Evolutionary conservation across 2,113 vertebrate species (phyloP).

Genomic region (Cygnus buccinator): DNA sequence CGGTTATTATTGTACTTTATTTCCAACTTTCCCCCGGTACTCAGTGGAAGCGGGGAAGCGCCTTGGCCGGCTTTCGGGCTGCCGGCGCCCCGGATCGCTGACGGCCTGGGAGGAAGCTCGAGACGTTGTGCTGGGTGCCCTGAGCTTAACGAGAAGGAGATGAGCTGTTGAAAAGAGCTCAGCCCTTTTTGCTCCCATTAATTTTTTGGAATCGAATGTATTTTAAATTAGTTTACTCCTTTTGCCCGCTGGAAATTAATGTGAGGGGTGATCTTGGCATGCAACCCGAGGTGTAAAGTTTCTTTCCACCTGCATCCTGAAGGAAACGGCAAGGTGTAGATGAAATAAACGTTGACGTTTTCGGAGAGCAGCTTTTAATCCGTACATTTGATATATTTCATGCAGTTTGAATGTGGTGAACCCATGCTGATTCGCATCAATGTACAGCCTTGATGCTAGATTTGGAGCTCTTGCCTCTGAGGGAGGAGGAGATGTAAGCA

Average conservation of each 20-base stretch:
- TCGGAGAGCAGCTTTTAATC: background rate
- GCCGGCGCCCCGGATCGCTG: background rate
- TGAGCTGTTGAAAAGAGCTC: background rate
- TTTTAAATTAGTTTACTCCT: background rate
- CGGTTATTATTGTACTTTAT: background rate
- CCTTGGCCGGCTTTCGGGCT: background rate
- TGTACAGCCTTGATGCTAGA: rapidly evolving
- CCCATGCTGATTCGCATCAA: background rate
- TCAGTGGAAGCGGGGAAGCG: background rate
- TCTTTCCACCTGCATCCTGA: background rate
- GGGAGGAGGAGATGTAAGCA: background rate
- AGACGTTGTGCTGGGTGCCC: background rate
- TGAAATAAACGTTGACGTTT: background rate
- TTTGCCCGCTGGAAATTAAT: background rate
- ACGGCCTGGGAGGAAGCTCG: background rate
- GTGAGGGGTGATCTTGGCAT: background rate
- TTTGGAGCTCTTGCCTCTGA: background rate
- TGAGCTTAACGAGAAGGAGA: background rate
- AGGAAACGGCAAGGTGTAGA: background rate
- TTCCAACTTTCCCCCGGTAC: background rate
- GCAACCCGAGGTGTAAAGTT: background rate
- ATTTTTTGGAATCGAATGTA: rapidly evolving
- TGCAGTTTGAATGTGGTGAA: background rate
- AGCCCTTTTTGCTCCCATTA: too few relatives aligned
- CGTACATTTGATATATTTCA: background rate